phyloP scores from a whole-genome alignment of 2,113 vertebrate genomes.

The Dipodomys spectabilis region DNA sequence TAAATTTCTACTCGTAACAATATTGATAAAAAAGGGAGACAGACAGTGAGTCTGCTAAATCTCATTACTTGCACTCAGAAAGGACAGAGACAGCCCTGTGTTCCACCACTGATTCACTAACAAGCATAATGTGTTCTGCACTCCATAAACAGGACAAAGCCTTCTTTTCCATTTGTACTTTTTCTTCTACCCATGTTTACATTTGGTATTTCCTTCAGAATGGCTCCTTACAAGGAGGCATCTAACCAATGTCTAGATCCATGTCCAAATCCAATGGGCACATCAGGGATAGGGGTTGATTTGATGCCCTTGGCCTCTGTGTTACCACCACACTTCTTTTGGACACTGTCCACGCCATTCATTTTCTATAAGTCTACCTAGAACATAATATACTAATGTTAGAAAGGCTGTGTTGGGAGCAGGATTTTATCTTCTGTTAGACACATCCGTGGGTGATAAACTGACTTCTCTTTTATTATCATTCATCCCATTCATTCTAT shows the following conservation, averaged over 20 bases:
- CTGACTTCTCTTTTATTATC: not conserved
- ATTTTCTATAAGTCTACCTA: not conserved
- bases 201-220: not conserved
- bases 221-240: too few species aligned
- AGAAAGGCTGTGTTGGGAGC: not conserved
- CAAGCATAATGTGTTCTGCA: too few species aligned
- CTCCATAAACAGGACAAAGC: not conserved
- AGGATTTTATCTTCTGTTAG: constrained; percentile 2
- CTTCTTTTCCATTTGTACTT: not conserved
- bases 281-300: not conserved
- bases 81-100: not conserved
- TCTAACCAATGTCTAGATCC: not conserved
- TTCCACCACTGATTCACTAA: not conserved
- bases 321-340: not conserved
- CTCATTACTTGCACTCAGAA: not conserved
- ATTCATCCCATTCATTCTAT: not conserved
- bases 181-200: not conserved
- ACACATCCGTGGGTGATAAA: not conserved
- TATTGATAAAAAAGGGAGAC: not conserved
- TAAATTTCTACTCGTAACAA: not conserved
- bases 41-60: not conserved
- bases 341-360: not conserved
- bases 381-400: not conserved
- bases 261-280: too few species aligned
- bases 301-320: not conserved